Base-by-base conservation (phyloP, 2,888 invertebrate genomes). In the Andrena haemorrhoa region DNA sequence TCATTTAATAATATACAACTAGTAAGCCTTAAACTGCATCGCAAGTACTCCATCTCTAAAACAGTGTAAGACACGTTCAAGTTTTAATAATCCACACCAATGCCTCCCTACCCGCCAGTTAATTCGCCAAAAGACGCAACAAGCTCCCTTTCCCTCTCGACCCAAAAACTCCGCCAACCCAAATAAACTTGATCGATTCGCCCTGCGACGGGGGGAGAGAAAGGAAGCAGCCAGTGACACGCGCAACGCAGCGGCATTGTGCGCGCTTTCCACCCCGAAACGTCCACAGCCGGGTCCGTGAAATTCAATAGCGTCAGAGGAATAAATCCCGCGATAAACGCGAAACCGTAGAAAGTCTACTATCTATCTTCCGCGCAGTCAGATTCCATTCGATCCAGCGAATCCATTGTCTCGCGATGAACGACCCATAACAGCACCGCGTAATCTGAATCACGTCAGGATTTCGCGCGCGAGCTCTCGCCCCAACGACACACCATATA, bases 331-430 rank as follows among this genome's bases (percentile, higher is more conserved):
- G 56, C 73, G 86, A 86, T 85, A 86, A 86, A 85, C 79, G 68
- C 61, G 63, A 23, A 60, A 71, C 79, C 63, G 76, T 68, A 73
- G 85, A 77, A 82, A 87, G 77, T 82, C 79, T 61, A 69, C 79
- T 87, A 87, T 88, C 86, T 87, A 76, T 88, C 88, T 86, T 87
- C 84, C 88, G 79, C 75, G 74, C 69, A 88, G 84, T 82, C 84
- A 82, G 82, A 88, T 87, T 88, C 88, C 88, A 82, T 86, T 87
- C 87, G 88, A 87, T 88, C 80, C 87, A 80, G 82, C 82, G 86
- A 80, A 86, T 87, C 87, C 86, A 87, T 87, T 87, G 87, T 87
- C 86, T 86, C 82, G 80, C 86, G 76, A 81, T 75, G 84, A 70
- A 73, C 86, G 79, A 74, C 41, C 80, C 79, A 64, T 84, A 86